Conservation (phyloP, 2,113 vertebrate species). For the Microcebus murinus region DNA sequence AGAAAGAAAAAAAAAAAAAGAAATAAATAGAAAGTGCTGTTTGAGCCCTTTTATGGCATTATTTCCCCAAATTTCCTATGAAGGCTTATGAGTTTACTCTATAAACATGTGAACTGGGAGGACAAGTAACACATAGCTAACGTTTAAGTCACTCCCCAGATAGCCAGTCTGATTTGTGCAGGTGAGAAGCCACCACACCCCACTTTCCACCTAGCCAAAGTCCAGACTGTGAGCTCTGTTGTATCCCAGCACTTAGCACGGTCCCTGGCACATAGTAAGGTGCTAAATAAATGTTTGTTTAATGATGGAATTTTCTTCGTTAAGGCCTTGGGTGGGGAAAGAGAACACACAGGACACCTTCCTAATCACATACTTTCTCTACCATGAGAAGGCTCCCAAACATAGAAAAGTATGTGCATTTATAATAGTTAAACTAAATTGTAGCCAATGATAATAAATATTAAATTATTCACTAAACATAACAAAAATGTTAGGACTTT, state of each 20-base stretch:
- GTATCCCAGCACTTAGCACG: background rate
- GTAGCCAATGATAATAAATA: conserved; percentile 24
- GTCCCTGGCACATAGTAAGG: background rate
- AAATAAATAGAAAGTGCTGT: background rate
- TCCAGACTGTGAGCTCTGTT: background rate
- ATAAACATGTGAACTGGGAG: background rate
- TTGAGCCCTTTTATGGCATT: background rate
- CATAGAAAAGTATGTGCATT: background rate
- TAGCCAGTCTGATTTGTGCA: background rate
- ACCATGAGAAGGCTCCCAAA: background rate
- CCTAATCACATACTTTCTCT: background rate
- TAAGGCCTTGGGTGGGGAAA: background rate
- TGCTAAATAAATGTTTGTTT: conserved; percentile 36
- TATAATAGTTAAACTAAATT: background rate
- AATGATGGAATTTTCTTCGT: conserved; percentile 40
- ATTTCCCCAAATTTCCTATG: background rate
- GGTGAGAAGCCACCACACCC: background rate
- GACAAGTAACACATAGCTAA: background rate
- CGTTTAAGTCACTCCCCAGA: background rate
- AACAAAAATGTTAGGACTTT: conserved; percentile 29
- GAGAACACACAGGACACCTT: background rate
- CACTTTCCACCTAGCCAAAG: background rate
- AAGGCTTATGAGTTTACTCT: background rate
- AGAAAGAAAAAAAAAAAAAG: too few species aligned
- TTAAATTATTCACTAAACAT: conserved; percentile 22